Evolutionary conservation across 2,113 vertebrate species (phyloP).

Genomic region (Anolis sagrei): DNA sequence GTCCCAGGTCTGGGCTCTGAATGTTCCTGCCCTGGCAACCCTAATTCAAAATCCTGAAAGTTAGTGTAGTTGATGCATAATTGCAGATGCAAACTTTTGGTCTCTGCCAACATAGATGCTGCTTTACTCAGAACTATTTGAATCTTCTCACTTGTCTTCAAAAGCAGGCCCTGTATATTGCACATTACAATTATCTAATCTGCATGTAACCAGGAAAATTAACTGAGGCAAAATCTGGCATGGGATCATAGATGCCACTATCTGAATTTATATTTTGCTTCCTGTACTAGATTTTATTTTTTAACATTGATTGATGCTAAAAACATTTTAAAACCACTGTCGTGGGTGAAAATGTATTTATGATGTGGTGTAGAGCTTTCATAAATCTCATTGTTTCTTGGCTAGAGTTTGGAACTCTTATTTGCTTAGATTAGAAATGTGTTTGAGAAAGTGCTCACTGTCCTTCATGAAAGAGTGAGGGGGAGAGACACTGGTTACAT

Average conservation of each 20-base stretch:
- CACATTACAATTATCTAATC: background rate
- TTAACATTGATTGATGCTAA: conserved; percentile 62
- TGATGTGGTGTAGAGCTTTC: conserved; percentile 63
- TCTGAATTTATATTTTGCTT: no score
- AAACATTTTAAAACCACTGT: conserved; percentile 69
- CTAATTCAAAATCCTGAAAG: no score
- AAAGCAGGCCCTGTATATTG: background rate
- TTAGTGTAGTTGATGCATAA: background rate
- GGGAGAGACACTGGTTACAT: conserved; percentile 40
- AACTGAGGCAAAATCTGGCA: background rate
- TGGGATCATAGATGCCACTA: background rate
- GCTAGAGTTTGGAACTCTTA: conserved; percentile 47
- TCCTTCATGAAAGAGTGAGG: conserved; percentile 19
- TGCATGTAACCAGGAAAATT: background rate
- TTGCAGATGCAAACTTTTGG: background rate
- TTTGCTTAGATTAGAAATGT: conserved; percentile 34
- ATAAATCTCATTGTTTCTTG: conserved; percentile 66
- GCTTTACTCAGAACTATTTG: background rate
- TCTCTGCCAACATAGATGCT: background rate
- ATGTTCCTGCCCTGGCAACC: no score
- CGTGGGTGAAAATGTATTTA: conserved; percentile 71
- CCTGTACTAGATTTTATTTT: no score
- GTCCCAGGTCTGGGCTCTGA: no score
- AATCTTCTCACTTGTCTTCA: background rate
- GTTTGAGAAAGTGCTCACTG: conserved; percentile 23